Evolutionary conservation across 2,888 invertebrate genomes (phyloP).

Genomic region (Cordilura impudica): DNA sequence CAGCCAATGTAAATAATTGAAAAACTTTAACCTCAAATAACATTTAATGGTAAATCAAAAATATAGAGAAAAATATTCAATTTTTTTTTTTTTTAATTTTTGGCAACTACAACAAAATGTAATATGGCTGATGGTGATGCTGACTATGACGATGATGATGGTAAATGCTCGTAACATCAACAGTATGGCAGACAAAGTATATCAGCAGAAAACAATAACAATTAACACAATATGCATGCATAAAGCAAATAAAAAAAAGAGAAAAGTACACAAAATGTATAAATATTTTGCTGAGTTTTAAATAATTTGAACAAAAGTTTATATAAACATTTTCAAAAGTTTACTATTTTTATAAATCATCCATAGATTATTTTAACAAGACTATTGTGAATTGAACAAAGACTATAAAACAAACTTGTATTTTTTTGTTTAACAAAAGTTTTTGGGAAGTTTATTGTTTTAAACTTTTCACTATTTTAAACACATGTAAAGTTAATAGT

Average conservation of each 20-base stretch:
- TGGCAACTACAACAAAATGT: conserved; percentile 37
- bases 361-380: too few relatives aligned
- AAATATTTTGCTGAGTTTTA: conserved; percentile 15
- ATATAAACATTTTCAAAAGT: not conserved
- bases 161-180: conserved; percentile 56
- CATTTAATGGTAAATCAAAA: conserved; percentile 58
- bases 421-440: too few relatives aligned
- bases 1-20: conserved; percentile 56
- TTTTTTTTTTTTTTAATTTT: not conserved
- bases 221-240: conserved; percentile 55
- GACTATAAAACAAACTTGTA: too few relatives aligned
- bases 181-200: conserved; percentile 39
- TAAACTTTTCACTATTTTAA: too few relatives aligned
- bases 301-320: conserved; percentile 16
- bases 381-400: too few relatives aligned
- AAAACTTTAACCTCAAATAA: conserved; percentile 59
- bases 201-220: conserved; percentile 35
- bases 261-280: not conserved
- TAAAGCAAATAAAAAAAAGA: conserved; percentile 2
- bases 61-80: conserved; percentile 14
- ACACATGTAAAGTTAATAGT: too few relatives aligned
- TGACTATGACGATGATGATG: conserved; percentile 29
- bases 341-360: not conserved
- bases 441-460: too few relatives aligned
- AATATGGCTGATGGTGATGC: conserved; percentile 23